A percentile compares a stretch with the other conserved stretches of the same genome.
These are phyloP conservation scores for Papilio protenor DNA, from an alignment of 2,888 invertebrate species.

Conservation along the genomic window DNA sequence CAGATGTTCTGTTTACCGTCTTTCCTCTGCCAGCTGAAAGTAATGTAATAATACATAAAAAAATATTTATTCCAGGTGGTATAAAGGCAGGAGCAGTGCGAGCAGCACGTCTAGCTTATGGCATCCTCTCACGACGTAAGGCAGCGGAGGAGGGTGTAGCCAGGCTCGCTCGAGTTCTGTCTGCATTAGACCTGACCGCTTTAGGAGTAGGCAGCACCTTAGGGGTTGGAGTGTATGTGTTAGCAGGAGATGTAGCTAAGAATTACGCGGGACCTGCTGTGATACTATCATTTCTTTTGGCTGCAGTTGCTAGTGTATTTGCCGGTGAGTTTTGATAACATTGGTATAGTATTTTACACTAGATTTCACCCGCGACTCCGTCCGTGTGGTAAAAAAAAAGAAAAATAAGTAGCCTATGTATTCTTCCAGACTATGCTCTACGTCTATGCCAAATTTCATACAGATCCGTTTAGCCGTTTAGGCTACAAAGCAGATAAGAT, in stretches of 20 bases:
- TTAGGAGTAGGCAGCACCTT: conserved; percentile 93
- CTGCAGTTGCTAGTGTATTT: conserved; percentile 95
- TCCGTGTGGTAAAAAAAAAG: too few relatives aligned
- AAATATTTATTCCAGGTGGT: conserved; percentile 61
- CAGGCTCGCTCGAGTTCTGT: conserved; percentile 88
- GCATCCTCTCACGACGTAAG: conserved; percentile 75
- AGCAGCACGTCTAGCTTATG: conserved; percentile 67
- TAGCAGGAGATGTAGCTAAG: conserved; percentile 93
- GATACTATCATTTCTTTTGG: conserved; percentile 93
- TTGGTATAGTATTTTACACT: neutral
- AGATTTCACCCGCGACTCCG: too few relatives aligned
- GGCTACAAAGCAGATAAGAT: too few relatives aligned
- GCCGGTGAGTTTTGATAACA: conserved; percentile 85
- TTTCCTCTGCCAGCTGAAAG: neutral
- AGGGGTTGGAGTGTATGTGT: conserved; percentile 95
- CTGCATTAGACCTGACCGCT: conserved; percentile 92
- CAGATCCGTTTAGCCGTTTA: too few relatives aligned
- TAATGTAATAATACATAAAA: neutral
- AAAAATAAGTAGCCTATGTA: too few relatives aligned
- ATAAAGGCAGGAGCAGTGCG: conserved; percentile 71
- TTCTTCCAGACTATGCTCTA: too few relatives aligned
- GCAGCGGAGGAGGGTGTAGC: conserved; percentile 78
- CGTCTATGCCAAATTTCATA: too few relatives aligned
- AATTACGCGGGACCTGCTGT: conserved; percentile 94
- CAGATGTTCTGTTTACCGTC: neutral